A percentile compares a stretch with the other conserved stretches of the same genome.
phyloP scores from a whole-genome alignment of 2,797 vertebrate species.

The Periparus ater region DNA sequence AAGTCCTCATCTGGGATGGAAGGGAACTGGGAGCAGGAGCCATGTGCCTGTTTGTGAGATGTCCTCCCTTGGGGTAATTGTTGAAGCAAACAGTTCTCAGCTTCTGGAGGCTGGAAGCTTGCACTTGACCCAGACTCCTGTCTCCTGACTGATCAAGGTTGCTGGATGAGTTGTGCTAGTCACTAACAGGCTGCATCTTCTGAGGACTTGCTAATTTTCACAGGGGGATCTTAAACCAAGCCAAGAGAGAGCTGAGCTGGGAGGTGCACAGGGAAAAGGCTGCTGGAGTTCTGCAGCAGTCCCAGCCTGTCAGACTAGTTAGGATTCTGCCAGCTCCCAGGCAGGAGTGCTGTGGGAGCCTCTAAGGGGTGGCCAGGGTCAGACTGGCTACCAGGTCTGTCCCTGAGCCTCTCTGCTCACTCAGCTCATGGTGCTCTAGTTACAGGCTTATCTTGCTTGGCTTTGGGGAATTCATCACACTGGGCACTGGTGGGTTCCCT shows the following conservation, averaged over 20 bases:
- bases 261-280: neutral
- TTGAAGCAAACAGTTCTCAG: neutral
- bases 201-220: neutral
- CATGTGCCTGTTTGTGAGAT: neutral
- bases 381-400: neutral
- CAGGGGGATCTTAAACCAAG: neutral
- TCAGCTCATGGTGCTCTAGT: neutral
- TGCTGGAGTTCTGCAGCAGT: neutral
- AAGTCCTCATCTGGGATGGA: neutral
- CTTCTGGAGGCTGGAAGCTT: neutral
- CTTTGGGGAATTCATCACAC: neutral
- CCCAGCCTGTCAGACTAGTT: neutral
- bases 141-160: neutral
- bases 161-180: neutral
- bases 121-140: neutral
- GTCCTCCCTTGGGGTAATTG: neutral
- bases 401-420: neutral
- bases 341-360: neutral
- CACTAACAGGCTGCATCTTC: neutral
- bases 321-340: neutral
- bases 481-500: neutral
- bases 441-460: neutral
- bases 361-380: neutral
- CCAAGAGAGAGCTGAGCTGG: conserved; percentile 43
- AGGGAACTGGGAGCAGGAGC: neutral